These are phyloP conservation scores for Zygogramma bicolorata DNA, from an alignment of 2,888 invertebrate species.

Conservation along the genomic window DNA sequence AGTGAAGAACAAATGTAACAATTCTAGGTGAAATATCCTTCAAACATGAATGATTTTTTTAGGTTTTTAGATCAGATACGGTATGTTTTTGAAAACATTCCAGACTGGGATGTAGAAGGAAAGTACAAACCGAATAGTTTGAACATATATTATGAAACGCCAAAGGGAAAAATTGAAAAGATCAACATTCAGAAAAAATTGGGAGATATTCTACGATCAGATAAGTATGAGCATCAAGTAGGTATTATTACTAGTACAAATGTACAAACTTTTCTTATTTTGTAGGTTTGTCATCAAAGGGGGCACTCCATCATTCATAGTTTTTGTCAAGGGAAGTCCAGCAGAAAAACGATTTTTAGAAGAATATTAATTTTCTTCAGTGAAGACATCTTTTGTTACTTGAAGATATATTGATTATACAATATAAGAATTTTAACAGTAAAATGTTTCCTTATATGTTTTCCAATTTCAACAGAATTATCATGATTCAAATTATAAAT, in stretches of 20 bases:
- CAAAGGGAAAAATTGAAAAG: constrained; percentile 71
- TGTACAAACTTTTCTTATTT: constrained; percentile 51
- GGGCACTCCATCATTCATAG: constrained; percentile 76
- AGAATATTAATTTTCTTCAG: constrained; percentile 24
- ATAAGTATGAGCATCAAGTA: too few species aligned
- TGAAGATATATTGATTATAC: background rate
- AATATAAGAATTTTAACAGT: background rate
- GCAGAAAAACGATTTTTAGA: constrained; percentile 72
- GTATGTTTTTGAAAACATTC: constrained; percentile 76
- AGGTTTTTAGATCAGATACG: constrained; percentile 74
- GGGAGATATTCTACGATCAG: constrained; percentile 71
- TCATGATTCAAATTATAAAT: too few species aligned
- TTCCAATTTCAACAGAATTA: too few species aligned
- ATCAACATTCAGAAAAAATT: constrained; percentile 72
- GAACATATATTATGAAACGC: constrained; percentile 81
- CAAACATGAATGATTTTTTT: constrained; percentile 14
- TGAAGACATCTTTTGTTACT: background rate
- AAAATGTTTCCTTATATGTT: too few species aligned
- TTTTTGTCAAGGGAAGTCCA: constrained; percentile 71
- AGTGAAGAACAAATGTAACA: constrained; percentile 77
- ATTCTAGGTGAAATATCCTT: background rate
- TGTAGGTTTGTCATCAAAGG: constrained; percentile 72
- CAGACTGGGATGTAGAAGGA: constrained; percentile 78
- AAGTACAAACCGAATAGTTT: constrained; percentile 74
- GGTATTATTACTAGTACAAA: too few species aligned